Evolutionary conservation across 2,113 vertebrate genomes (phyloP), one percentile per base, ranked within the genome.

Genomic region (Rhinopomastus cyanomelas): DNA sequence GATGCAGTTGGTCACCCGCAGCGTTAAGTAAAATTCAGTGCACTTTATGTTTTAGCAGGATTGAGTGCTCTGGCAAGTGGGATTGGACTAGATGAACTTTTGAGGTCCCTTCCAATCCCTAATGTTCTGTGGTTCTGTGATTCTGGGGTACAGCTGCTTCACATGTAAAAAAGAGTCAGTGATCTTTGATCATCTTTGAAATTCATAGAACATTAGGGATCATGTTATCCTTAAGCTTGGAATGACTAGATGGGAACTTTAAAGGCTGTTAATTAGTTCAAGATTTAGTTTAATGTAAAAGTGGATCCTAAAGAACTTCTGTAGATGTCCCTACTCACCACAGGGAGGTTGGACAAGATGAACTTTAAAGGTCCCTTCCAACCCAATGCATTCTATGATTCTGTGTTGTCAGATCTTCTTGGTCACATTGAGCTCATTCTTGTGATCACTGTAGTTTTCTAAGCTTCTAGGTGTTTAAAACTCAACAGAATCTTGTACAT

Each of bases 291-390:
- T 32, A 37, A 51, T 8, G 9, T 30, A 9, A 84, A 86, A 79
- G 12, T n/a, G 15, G 36, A 16, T 37, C 11, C 39, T 49, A 44
- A 84, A 64, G 36, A 32, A 37, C 42, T 69, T 79, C 39, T 2
- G 1, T 16, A 5, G 1, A 0, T 9, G 8, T 42, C 68, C 34
- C 37, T 30, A 34, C n/a, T n/a, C n/a, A n/a, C n/a, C n/a, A n/a
- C n/a, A n/a, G n/a, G n/a, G n/a, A n/a, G n/a, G n/a, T n/a, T n/a
- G n/a, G n/a, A n/a, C n/a, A n/a, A n/a, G n/a, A n/a, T n/a, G n/a
- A n/a, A n/a, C n/a, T n/a, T n/a, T n/a, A n/a, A n/a, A n/a, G n/a
- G n/a, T n/a, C n/a, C n/a, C n/a, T n/a, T n/a, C n/a, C n/a, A n/a
- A n/a, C n/a, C n/a, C n/a, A n/a, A n/a, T n/a, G n/a, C n/a, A n/a